These are phyloP conservation scores for Dolichomitus sp. DNA, from an alignment of 2,888 invertebrate genomes.

Conservation along the genomic window DNA sequence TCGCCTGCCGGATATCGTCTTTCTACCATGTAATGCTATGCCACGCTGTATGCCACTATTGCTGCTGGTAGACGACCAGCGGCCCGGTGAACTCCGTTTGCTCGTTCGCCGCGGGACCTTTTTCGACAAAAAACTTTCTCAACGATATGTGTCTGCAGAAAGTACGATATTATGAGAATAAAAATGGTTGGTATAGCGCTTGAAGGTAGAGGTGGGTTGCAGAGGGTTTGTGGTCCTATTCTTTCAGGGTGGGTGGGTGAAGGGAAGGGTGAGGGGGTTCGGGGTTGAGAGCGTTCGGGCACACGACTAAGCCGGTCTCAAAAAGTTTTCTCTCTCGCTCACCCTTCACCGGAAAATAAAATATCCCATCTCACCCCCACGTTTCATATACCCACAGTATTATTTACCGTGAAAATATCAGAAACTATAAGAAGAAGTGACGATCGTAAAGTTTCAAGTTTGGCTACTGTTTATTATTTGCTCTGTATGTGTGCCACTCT, in stretches of 20 bases:
- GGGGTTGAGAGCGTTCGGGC: conserved; percentile 29
- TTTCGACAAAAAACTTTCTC: conserved; percentile 46
- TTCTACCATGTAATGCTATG: conserved; percentile 43
- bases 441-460: conserved; percentile 69
- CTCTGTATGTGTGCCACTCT: conserved; percentile 29
- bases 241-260: conserved; percentile 12
- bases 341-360: conserved; percentile 50
- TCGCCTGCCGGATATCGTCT: conserved; percentile 59
- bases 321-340: conserved; percentile 53
- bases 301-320: conserved; percentile 51
- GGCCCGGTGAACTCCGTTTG: conserved; percentile 40
- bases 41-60: conserved; percentile 17
- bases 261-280: neutral
- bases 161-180: conserved; percentile 58
- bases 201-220: conserved; percentile 39
- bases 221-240: conserved; percentile 56
- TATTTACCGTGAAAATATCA: conserved; percentile 69
- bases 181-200: conserved; percentile 58
- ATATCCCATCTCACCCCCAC: conserved; percentile 19
- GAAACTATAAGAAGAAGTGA: conserved; percentile 70
- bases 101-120: conserved; percentile 45
- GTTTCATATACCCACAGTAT: conserved; percentile 30
- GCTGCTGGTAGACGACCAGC: conserved; percentile 16
- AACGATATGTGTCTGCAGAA: conserved; percentile 55
- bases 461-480: conserved; percentile 67